A percentile compares a stretch with the other conserved stretches of the same genome.
Conservation (phyloP, 2,888 invertebrate genomes). For the Hirtodrosophila duncani region DNA sequence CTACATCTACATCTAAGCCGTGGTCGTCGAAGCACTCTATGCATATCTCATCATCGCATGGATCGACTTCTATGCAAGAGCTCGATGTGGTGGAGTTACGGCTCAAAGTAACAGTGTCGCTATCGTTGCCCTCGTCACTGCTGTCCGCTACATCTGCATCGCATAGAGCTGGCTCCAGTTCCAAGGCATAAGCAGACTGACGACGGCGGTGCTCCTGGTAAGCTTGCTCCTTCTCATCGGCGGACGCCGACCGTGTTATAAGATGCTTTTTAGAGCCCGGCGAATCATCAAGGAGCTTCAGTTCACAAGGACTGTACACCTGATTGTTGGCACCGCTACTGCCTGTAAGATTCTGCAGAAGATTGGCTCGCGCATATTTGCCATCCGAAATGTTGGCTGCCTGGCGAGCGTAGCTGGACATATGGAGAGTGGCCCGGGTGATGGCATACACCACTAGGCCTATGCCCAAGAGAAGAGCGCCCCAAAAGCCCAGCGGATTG, state of each 20-base stretch:
- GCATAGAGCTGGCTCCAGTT: conserved; percentile 70
- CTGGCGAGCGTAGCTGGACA: conserved; percentile 68
- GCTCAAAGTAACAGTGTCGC: conserved; percentile 60
- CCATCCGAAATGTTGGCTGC: conserved; percentile 59
- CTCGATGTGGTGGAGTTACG: conserved; percentile 61
- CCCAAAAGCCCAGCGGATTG: conserved; percentile 79
- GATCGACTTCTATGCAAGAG: conserved; percentile 41
- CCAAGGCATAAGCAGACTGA: conserved; percentile 60
- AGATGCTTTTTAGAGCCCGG: conserved; percentile 50
- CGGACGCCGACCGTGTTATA: conserved; percentile 34
- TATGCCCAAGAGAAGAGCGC: conserved; percentile 66
- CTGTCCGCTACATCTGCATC: conserved; percentile 43
- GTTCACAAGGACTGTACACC: conserved; percentile 75
- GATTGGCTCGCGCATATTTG: conserved; percentile 68
- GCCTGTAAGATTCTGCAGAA: conserved; percentile 48
- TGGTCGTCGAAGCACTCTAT: conserved; percentile 35
- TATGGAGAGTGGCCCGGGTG: conserved; percentile 71
- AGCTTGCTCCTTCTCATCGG: conserved; percentile 29
- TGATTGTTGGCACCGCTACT: conserved; percentile 38
- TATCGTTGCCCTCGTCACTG: conserved; percentile 66
- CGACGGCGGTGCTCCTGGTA: conserved; percentile 41
- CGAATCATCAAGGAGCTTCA: conserved; percentile 65
- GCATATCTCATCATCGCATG: conserved; percentile 41
- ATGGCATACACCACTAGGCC: conserved; percentile 72
- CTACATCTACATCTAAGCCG: conserved; percentile 22